Base-by-base conservation (phyloP, 2,888 invertebrate genomes). In the Mimas tiliae region DNA sequence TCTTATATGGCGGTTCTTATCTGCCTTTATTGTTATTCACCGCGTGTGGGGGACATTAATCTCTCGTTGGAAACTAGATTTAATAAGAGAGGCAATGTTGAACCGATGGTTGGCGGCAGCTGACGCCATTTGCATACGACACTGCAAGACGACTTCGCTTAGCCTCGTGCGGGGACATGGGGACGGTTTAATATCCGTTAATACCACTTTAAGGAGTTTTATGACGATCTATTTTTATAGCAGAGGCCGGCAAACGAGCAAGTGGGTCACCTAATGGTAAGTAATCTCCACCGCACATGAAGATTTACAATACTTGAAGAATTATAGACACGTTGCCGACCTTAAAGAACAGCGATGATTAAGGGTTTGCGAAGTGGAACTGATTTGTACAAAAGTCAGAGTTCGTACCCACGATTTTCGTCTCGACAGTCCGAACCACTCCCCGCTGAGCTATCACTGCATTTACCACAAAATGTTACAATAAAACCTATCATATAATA, bases 41-140 rank as follows among this genome's bases (percentile, higher is more conserved):
- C 14, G 45, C 19, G 27, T 64, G 69, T 47, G 64, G 53, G 21
- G 21, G 45, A 55, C 70, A 70, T 72, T 72, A 70, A 70, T 72
- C 72, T 68, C 52, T 55, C 33, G 65, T 63, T 62, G 63, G 21
- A 64, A 68, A 67, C 68, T 67, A 64, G 68, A 69, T 73, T 71
- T 70, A 69, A 70, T 67, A 69, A 70, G 63, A 58, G 65, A 34
- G 64, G 50, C 53, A 16, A 63, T 65, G 65, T 47, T 55, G 65
- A 48, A 34, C 58, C 34, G 58, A 65, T 47, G 47, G 63, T 48
- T 63, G 66, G 66, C 63, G 52, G 45, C 66, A 47, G 51, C 66
- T 66, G 62, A 52, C 50, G n/a, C 14, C 33, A 58, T 58, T 58
- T 65, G 65, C 65, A 65, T 58, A 38, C 58, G 65, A 38, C 65